Conservation (phyloP, 2,888 invertebrate genomes). For the Rhopalosiphum nymphaeae region DNA sequence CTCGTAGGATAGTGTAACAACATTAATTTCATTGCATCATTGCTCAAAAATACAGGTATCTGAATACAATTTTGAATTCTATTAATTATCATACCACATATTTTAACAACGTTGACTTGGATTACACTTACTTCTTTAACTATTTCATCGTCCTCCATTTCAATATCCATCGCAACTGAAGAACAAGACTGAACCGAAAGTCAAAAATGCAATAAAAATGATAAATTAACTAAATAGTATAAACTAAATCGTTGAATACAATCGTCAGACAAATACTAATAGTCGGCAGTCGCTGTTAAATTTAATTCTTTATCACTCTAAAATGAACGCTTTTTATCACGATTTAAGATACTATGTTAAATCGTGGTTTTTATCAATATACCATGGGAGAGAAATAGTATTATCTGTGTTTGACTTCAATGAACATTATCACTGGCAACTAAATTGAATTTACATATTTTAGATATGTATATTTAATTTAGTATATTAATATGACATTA, state of each 20-base stretch:
- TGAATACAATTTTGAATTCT: not conserved
- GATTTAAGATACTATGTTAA: not conserved
- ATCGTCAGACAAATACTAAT: not conserved
- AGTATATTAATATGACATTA: not conserved
- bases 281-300: not conserved
- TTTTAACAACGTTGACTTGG: not conserved
- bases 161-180: not conserved
- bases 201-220: not conserved
- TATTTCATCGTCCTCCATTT: slow-evolving; percentile 8
- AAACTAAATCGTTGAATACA: not conserved
- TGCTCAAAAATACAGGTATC: slow-evolving; percentile 51
- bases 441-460: no score
- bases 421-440: not conserved
- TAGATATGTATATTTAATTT: not conserved
- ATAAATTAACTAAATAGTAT: not conserved
- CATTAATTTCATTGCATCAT: slow-evolving; percentile 43
- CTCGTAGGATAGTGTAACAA: slow-evolving; percentile 59
- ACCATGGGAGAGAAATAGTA: not conserved
- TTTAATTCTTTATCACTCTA: not conserved
- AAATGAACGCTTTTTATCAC: not conserved
- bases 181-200: not conserved
- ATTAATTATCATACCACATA: not conserved
- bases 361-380: not conserved
- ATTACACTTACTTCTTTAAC: slow-evolving; percentile 45
- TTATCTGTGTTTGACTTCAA: not conserved